Conservation (phyloP, 1,140 invertebrate genomes). For the Drosophila teissieri region DNA sequence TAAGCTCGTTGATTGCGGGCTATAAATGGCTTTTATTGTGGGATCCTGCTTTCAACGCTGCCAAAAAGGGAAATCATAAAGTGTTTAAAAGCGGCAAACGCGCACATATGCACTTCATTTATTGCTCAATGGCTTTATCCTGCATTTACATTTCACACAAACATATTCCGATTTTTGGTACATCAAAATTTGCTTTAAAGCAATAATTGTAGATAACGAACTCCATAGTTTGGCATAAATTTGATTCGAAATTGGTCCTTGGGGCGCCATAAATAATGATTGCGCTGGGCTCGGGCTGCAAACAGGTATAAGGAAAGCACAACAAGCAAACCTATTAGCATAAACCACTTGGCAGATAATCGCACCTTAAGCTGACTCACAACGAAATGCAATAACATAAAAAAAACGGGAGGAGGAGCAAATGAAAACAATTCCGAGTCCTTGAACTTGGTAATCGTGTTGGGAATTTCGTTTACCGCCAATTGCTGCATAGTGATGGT, state of each 20-base stretch:
- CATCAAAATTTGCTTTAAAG: slow-evolving; percentile 5
- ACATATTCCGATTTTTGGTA: background rate
- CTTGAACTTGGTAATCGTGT: slow-evolving; percentile 47
- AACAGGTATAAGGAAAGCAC: slow-evolving; percentile 18
- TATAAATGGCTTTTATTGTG: slow-evolving; percentile 19
- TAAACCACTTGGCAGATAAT: slow-evolving; percentile 65
- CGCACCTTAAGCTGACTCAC: slow-evolving; percentile 41
- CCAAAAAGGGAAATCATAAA: background rate
- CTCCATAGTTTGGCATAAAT: slow-evolving; percentile 51
- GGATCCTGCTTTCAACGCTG: background rate
- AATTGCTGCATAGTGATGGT: slow-evolving; percentile 21
- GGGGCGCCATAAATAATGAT: slow-evolving; percentile 54
- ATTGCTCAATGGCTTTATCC: slow-evolving; percentile 11
- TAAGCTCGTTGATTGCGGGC: slow-evolving; percentile 44
- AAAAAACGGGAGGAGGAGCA: slow-evolving; percentile 12
- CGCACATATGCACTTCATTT: slow-evolving; percentile 36
- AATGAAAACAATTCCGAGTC: slow-evolving; percentile 34
- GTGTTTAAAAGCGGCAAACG: slow-evolving; percentile 21
- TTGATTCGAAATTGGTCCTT: slow-evolving; percentile 32
- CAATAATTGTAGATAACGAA: slow-evolving; percentile 6
- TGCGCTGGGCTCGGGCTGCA: slow-evolving; percentile 32
- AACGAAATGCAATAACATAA: slow-evolving; percentile 22
- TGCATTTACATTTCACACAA: too few species aligned
- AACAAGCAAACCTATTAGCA: slow-evolving; percentile 53
- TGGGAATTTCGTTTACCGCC: slow-evolving; percentile 14